phyloP scores from a whole-genome alignment of 2,888 invertebrate genomes.

The Phlogophora meticulosa region DNA sequence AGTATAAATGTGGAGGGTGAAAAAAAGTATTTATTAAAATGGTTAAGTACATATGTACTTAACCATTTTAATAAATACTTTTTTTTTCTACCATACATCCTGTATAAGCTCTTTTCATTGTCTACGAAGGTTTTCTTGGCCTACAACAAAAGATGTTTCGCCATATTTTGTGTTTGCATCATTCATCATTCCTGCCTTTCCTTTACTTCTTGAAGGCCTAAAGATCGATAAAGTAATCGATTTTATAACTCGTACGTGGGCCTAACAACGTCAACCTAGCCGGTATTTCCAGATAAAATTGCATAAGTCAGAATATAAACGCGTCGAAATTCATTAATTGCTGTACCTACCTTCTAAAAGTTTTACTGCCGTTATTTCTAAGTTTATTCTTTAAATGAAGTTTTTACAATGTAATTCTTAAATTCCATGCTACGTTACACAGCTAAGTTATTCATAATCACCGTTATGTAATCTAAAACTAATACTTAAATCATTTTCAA shows the following conservation, averaged over 20 bases:
- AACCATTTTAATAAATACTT: no score
- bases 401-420: not conserved
- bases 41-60: no score
- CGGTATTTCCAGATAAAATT: constrained; percentile 21
- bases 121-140: not conserved
- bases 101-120: not conserved
- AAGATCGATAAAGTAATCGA: constrained; percentile 10
- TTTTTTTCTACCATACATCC: no score
- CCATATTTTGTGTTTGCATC: not conserved
- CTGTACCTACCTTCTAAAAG: not conserved
- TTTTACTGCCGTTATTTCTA: constrained; percentile 9
- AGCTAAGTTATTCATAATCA: no score
- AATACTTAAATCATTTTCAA: no score
- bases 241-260: constrained; percentile 16
- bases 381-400: constrained; percentile 5
- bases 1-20: no score
- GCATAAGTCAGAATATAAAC: constrained; percentile 23
- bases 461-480: no score
- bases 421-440: not conserved
- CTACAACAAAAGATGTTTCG: constrained; percentile 24
- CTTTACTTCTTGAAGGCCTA: constrained; percentile 4
- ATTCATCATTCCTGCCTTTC: constrained; percentile 12
- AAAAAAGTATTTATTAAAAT: no score
- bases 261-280: not conserved
- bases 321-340: constrained; percentile 5